Base-by-base conservation (phyloP, 37 sponge, comb jelly and placozoan species). In the Dysidea cf. avara region DNA sequence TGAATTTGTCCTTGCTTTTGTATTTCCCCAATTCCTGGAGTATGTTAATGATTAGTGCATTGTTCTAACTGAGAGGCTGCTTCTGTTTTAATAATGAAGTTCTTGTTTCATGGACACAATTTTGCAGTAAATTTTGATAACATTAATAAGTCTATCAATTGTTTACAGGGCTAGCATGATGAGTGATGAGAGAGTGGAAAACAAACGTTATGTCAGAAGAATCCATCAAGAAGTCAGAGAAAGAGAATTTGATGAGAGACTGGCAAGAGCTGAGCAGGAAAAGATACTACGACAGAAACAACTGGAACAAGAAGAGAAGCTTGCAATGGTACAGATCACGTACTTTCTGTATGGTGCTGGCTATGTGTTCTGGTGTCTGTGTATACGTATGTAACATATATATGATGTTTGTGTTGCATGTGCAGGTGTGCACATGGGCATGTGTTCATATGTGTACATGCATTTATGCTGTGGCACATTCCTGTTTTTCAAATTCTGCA, bases 141-240 rank as follows among this genome's bases (percentile, higher is more conserved):
- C n/a, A n/a, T n/a, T n/a, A n/a, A n/a, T n/a, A n/a, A n/a, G n/a
- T n/a, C n/a, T n/a, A n/a, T n/a, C n/a, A n/a, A n/a, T n/a, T n/a
- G n/a, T n/a, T n/a, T 71, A 7, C 43, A 54, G 77, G 40, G 85
- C 88, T 6, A 91, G 79, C 56, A 16, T 88, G 68, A 74, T 61
- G 9, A 70, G 87, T 55, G 93, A 92, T 25, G 85, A 90, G 46
- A 53, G 93, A 28, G 93, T 92, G 30, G 93, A 92, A 49, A 84
- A 68, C 18, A 92, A 92, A 57, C 63, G 82, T 47, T 88, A 86
- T 58, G 26, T 89, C 18, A 78, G 83, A 6, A 56, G 78, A 43
- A 17, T 87, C n/a, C 92, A 95, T 55, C 74, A 84, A 38, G 96
- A 91, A 61, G 73, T 66, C 0, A 39, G 53, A 14, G 96, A 95